Conservation (phyloP, 2,113 vertebrate species). For the Scomber scombrus region DNA sequence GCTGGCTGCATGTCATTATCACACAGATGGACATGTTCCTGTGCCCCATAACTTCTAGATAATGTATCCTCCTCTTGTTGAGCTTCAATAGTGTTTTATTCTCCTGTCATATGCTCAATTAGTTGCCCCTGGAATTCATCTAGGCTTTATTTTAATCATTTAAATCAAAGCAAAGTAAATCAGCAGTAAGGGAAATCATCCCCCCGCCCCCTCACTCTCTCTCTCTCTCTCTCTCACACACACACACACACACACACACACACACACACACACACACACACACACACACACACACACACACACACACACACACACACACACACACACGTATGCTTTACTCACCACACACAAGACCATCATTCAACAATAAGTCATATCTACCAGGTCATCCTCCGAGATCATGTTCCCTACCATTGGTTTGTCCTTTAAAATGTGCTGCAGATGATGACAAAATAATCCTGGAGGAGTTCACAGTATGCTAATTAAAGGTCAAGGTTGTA, state of each 20-base stretch:
- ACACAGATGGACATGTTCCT: constrained; percentile 60
- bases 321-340: not conserved
- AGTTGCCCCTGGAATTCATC: constrained; percentile 20
- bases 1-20: constrained; percentile 63
- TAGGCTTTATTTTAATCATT: constrained; percentile 26
- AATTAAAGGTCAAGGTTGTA: constrained; percentile 69
- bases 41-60: constrained; percentile 42
- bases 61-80: constrained; percentile 50
- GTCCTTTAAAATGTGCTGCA: constrained; percentile 56
- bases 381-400: constrained; percentile 23
- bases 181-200: constrained; percentile 31
- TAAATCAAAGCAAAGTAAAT: constrained; percentile 1
- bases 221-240: too few relatives aligned
- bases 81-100: constrained; percentile 35
- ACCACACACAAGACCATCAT: not conserved
- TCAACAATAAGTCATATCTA: constrained; percentile 43
- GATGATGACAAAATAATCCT: constrained; percentile 56
- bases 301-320: too few relatives aligned
- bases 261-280: too few relatives aligned
- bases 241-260: too few relatives aligned
- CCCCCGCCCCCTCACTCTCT: too few relatives aligned
- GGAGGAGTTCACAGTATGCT: constrained; percentile 68
- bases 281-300: too few relatives aligned
- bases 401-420: constrained; percentile 24
- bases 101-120: constrained; percentile 60